A percentile compares a stretch with the other conserved stretches of the same genome.
phyloP scores from a whole-genome alignment of 2,113 vertebrate genomes.

The Myrmecobius fasciatus region DNA sequence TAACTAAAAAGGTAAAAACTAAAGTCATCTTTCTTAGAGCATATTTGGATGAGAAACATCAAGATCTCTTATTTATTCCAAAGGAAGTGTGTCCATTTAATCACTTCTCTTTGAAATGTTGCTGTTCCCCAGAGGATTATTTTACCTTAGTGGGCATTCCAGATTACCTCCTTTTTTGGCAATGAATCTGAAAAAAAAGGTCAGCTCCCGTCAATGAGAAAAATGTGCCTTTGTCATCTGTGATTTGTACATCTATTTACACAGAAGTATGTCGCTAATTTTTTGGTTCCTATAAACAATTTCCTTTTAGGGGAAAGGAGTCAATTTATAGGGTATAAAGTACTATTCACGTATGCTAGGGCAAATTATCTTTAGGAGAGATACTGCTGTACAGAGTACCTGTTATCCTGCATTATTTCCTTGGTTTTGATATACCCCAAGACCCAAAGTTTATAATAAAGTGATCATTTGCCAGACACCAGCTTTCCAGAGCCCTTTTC shows the following conservation, averaged over 20 bases:
- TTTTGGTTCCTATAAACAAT: constrained; percentile 74
- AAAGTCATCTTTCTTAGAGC: constrained; percentile 1
- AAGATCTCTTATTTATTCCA: constrained; percentile 31
- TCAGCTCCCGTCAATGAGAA: constrained; percentile 74
- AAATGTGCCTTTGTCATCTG: constrained; percentile 73
- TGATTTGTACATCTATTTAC: constrained; percentile 68
- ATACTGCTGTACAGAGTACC: neutral
- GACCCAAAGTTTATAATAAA: constrained; percentile 60
- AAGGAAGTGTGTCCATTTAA: constrained; percentile 36
- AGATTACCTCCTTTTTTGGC: constrained; percentile 77
- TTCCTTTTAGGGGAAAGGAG: constrained; percentile 78
- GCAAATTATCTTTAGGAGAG: constrained; percentile 27
- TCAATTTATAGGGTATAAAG: constrained; percentile 57
- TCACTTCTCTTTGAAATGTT: constrained; percentile 65
- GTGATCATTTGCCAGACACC: constrained; percentile 44
- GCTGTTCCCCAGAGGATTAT: constrained; percentile 69
- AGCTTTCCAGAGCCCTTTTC: constrained; percentile 61
- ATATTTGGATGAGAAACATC: constrained; percentile 13
- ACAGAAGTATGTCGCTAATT: constrained; percentile 56
- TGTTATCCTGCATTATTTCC: constrained; percentile 53
- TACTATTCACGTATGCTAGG: constrained; percentile 57
- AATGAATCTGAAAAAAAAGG: constrained; percentile 75
- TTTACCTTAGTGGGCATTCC: constrained; percentile 64
- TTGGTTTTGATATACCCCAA: constrained; percentile 50
- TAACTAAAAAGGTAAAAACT: constrained; percentile 1